Evolutionary conservation across 1,140 invertebrate genomes (phyloP).

Genomic region (Heliconius nattereri): DNA sequence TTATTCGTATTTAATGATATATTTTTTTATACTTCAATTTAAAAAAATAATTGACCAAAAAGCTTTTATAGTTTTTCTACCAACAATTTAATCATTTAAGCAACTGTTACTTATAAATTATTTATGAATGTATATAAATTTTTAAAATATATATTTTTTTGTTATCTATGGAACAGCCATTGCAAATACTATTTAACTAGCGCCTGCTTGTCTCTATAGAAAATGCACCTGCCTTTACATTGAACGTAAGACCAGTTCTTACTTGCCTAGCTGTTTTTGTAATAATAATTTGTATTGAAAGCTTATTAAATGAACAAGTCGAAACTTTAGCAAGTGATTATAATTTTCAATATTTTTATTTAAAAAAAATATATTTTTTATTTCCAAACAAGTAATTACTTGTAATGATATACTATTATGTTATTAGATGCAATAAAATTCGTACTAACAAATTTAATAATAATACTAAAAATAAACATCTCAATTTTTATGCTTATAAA

Average conservation of each 20-base stretch:
- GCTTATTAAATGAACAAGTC: neutral
- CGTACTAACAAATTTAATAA: too few relatives aligned
- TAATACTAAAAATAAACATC: neutral
- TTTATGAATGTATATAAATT: neutral
- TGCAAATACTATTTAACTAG: conserved; percentile 31
- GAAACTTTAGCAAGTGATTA: neutral
- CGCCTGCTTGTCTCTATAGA: conserved; percentile 38
- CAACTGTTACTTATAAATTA: neutral
- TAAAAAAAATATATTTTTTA: too few relatives aligned
- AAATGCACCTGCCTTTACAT: conserved; percentile 36
- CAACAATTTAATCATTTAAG: neutral
- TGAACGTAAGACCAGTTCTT: conserved; percentile 35
- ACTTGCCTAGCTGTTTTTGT: conserved; percentile 24
- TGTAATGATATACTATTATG: too few relatives aligned
- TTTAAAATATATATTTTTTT: neutral
- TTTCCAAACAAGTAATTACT: too few relatives aligned
- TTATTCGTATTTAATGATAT: too few relatives aligned
- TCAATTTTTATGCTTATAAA: conserved; percentile 10
- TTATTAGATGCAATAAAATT: too few relatives aligned
- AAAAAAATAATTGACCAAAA: neutral
- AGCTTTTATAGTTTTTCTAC: neutral
- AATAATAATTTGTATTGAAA: neutral
- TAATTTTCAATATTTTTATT: neutral
- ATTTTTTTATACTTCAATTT: neutral
- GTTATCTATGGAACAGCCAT: conserved; percentile 30